Conservation (phyloP, 2,888 invertebrate species). For the Portevinia maculata region DNA sequence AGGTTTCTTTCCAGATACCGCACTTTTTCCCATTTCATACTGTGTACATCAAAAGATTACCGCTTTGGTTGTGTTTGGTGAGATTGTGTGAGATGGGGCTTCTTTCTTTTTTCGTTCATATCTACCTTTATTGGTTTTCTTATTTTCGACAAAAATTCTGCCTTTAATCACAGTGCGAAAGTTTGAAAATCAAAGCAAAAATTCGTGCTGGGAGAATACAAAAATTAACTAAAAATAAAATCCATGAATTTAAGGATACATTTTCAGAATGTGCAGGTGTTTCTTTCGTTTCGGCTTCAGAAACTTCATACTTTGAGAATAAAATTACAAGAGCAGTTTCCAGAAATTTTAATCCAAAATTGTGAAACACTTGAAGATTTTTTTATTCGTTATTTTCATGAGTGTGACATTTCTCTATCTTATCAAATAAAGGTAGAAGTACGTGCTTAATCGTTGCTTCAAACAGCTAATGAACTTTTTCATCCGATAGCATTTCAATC, state of each 20-base stretch:
- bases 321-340: slow-evolving; percentile 13
- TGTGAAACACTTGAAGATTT: not conserved
- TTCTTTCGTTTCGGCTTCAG: slow-evolving; percentile 8
- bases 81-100: no score
- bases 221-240: slow-evolving; percentile 12
- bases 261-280: slow-evolving; percentile 40
- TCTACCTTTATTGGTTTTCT: slow-evolving; percentile 23
- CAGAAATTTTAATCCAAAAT: not conserved
- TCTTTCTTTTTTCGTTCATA: slow-evolving; percentile 17
- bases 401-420: not conserved
- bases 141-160: slow-evolving; percentile 31
- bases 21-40: slow-evolving; percentile 26
- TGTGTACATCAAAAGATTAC: slow-evolving; percentile 46
- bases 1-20: slow-evolving; percentile 37
- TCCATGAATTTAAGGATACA: slow-evolving; percentile 11
- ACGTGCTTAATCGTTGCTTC: slow-evolving; percentile 5
- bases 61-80: slow-evolving; percentile 2
- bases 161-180: slow-evolving; percentile 52
- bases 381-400: not conserved
- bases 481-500: not conserved
- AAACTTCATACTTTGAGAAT: slow-evolving; percentile 15
- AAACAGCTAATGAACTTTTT: not conserved
- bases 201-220: slow-evolving; percentile 24
- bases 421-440: slow-evolving; percentile 7
- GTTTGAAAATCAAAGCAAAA: slow-evolving; percentile 21